Conservation (phyloP, 23 tunicate genomes). For the Trididemnum nubilum region DNA sequence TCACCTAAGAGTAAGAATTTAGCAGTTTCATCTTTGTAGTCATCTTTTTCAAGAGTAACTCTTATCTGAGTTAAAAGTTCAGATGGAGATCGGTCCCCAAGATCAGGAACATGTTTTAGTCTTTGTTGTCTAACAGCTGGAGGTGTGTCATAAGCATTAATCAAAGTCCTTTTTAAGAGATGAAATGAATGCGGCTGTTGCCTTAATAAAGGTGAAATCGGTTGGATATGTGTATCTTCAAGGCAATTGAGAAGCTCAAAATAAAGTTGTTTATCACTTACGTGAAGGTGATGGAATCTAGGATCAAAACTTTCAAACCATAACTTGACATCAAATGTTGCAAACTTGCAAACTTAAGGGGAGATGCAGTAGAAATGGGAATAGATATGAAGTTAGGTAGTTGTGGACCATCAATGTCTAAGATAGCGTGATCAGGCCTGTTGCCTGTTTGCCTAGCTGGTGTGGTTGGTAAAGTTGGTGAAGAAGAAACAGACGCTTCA, state of each 20-base stretch:
- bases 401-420: too few species aligned
- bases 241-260: conserved; percentile 2
- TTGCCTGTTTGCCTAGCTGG: too few species aligned
- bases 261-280: conserved; percentile 4
- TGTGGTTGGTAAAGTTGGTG: too few species aligned
- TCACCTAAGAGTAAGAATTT: neutral
- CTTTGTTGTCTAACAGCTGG: neutral
- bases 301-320: conserved; percentile 1
- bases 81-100: neutral
- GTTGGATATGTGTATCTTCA: neutral
- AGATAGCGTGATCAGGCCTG: too few species aligned
- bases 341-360: too few species aligned
- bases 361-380: too few species aligned
- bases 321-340: neutral
- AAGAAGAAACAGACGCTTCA: too few species aligned
- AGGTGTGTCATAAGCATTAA: neutral
- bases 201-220: neutral
- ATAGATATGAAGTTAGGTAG: too few species aligned
- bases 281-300: neutral
- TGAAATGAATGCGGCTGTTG: conserved; percentile 1
- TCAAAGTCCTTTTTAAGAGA: neutral
- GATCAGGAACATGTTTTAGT: neutral
- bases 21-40: neutral
- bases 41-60: neutral
- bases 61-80: conserved; percentile 1